Evolutionary conservation across 2,113 vertebrate genomes (phyloP), one percentile per base, ranked within the genome.

Genomic region (Beaufortia kweichowensis): DNA sequence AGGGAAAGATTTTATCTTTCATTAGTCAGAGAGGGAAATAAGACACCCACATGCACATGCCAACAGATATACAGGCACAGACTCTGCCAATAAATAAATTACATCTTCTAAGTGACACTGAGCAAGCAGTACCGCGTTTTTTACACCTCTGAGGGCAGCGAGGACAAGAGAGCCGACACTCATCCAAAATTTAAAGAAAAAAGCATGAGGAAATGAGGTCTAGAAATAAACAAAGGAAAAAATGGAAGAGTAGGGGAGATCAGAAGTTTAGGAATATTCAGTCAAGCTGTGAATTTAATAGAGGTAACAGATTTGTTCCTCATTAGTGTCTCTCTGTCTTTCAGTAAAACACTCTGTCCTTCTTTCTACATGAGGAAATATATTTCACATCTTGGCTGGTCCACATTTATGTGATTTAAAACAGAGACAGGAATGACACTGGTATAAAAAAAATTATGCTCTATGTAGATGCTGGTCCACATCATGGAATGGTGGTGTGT

Each of bases 11-110:
- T 74, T 48, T 61, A 74, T 74, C 71, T 74, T 79, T 65, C 77
- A 68, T 79, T 73, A 65, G 77, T 29, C 31, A 31, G 23, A 72
- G 24, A 31, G n/a, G n/a, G 77, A 72, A 72, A 79, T 65, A 71
- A 46, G 77, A 73, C 60, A 79, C 77, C 77, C 60, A 15, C 46
- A 53, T 21, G 24, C 69, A 64, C 53, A 59, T 62, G 50, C 61
- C 29, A 55, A 60, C 31, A 33, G 26, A 61, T n/a, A 43, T 64
- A 69, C 33, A 35, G 39, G n/a, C 53, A 55, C 62, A 53, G 29
- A 53, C 59, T 53, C 35, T 29, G 17, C 24, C 59, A 72, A 78
- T 72, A n/a, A 73, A 73, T 79, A 79, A 56, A 64, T 79, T 64
- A 55, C n/a, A n/a, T 41, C 28, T 39, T 31, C 56, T 35, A 69